Evolutionary conservation across 1,140 invertebrate genomes (phyloP), one percentile per base, ranked within the genome.

Genomic region (Sycobia sp.): DNA sequence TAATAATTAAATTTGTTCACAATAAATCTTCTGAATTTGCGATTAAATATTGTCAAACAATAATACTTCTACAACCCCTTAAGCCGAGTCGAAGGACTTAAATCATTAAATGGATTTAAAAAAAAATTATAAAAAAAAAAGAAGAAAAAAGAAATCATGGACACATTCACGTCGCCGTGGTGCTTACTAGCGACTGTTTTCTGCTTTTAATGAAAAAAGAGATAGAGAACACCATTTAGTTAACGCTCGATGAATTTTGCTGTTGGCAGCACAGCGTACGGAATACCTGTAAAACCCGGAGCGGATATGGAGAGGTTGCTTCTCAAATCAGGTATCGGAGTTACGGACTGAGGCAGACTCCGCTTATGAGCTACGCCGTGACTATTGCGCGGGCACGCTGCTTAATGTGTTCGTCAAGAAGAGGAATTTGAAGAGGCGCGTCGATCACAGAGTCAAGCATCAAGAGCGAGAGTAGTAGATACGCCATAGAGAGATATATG

Each of bases 281-380:
- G 72, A 76, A 81, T 86, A 86, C 85, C 86, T 87, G 85, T 86
- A 73, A 86, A 86, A 66, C 79, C 78, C 76, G 81, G 81, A 71
- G 84, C 78, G 70, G 85, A 84, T 76, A 86, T 83, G 81, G 86
- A 86, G 80, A 87, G 80, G 83, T 88, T 88, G 83, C 88, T 89
- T 81, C 91, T 89, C 80, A 93, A 87, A 86, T 92, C 90, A 80
- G 91, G 91, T 81, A 93, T 93, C 79, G 90, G 87, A 78, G 84
- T 82, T 77, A 87, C 86, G 75, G 89, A 86, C 82, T 89, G 88
- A 75, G 90, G 89, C 78, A 93, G 86, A 78, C 90, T 87, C 78
- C 91, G 87, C 83, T 89, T 88, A 85, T 91, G 90, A 78, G 87
- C 88, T 83, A 92, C 91, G 76, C 91, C 91, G 81, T 92, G 89